A percentile compares a stretch with the other conserved stretches of the same genome.
Evolutionary conservation across 2,797 vertebrate genomes (phyloP).

Genomic region (Propithecus deckenii): DNA sequence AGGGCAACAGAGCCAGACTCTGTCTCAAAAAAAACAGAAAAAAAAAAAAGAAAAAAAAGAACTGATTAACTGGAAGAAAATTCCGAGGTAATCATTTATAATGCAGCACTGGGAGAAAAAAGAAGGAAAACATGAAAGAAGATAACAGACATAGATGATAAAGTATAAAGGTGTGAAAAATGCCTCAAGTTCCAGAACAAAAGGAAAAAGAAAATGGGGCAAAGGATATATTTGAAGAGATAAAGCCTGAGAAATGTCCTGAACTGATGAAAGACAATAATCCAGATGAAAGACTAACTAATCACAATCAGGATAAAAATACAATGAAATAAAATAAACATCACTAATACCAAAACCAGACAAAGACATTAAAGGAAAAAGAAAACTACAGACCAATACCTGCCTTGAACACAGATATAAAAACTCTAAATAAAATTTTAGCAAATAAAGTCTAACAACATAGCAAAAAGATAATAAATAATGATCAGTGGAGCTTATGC

Average conservation of each 20-base stretch:
- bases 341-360: not conserved
- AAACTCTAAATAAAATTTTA: not conserved
- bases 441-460: not conserved
- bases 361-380: not conserved
- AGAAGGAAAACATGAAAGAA: not conserved
- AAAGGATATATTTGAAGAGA: not conserved
- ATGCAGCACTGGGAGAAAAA: not conserved
- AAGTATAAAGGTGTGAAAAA: not conserved
- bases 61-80: not conserved
- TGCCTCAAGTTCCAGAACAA: not conserved
- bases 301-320: not conserved
- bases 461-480: not conserved
- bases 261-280: not conserved
- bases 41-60: not conserved
- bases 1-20: no score
- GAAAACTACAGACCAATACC: not conserved
- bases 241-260: not conserved
- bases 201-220: not conserved
- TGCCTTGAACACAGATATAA: not conserved
- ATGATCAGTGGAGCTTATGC: not conserved
- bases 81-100: not conserved
- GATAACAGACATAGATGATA: not conserved
- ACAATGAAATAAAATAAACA: not conserved
- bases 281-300: not conserved
- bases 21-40: no score